Evolutionary conservation across 1,140 invertebrate genomes (phyloP).

Genomic region (Ceratosolen solmsi): DNA sequence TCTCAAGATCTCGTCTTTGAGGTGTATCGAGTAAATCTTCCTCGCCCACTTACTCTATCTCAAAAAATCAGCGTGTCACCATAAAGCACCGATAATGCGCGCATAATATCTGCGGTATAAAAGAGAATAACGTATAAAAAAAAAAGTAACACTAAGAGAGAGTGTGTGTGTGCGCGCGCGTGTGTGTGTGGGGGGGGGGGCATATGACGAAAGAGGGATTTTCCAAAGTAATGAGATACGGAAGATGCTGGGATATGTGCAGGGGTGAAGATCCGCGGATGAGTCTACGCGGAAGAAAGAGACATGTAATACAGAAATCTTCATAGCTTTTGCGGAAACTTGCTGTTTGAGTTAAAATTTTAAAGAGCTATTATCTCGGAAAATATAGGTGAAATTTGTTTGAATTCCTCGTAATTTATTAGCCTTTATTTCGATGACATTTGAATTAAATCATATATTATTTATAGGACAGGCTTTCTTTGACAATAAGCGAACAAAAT

Average conservation of each 20-base stretch:
- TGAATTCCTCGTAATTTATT: too few relatives aligned
- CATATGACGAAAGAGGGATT: slow-evolving; percentile 60
- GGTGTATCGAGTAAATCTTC: slow-evolving; percentile 44
- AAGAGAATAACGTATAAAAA: slow-evolving; percentile 56
- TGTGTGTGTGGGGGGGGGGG: background rate
- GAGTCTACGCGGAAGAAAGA: slow-evolving; percentile 48
- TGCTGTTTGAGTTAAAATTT: slow-evolving; percentile 34
- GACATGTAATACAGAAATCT: slow-evolving; percentile 67
- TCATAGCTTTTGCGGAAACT: slow-evolving; percentile 68
- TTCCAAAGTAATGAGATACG: slow-evolving; percentile 68
- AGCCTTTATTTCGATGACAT: too few relatives aligned
- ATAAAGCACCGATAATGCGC: slow-evolving; percentile 62
- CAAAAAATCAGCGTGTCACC: slow-evolving; percentile 54
- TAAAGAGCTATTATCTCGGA: background rate
- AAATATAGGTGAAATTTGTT: too few relatives aligned
- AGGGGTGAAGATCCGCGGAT: slow-evolving; percentile 52
- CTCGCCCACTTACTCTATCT: slow-evolving; percentile 39
- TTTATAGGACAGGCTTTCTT: too few relatives aligned
- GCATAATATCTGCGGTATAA: slow-evolving; percentile 65
- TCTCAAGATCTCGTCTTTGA: slow-evolving; percentile 40
- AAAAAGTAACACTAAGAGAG: slow-evolving; percentile 46
- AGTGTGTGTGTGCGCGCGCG: slow-evolving; percentile 47
- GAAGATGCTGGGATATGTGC: slow-evolving; percentile 57
- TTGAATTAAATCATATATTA: too few relatives aligned
- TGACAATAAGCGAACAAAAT: too few relatives aligned